phyloP scores from a whole-genome alignment of 2,113 vertebrate species.

The Pseudorhombus dupliciocellatus region DNA sequence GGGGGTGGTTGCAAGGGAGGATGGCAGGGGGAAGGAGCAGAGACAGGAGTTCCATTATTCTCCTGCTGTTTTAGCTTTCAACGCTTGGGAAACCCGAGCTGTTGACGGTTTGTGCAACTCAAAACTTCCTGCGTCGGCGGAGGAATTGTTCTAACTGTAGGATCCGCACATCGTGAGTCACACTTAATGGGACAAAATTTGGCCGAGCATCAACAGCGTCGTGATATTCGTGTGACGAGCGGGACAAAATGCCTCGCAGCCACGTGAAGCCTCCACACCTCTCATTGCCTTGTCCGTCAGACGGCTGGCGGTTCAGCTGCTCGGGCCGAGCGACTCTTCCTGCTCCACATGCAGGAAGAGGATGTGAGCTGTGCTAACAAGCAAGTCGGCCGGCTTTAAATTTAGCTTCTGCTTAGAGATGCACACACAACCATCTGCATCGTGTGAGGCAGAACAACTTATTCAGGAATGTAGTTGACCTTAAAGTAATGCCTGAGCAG shows the following conservation, averaged over 20 bases:
- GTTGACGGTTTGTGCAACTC: background rate
- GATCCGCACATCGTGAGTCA: background rate
- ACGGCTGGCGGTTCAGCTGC: background rate
- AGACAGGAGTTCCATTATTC: slow-evolving; percentile 7
- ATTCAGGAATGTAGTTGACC: background rate
- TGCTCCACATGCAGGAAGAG: slow-evolving; percentile 79
- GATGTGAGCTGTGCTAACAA: slow-evolving; percentile 76
- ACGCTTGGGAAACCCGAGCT: background rate
- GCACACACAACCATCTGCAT: slow-evolving; percentile 2
- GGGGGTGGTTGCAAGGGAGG: slow-evolving; percentile 8
- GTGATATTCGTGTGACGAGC: background rate
- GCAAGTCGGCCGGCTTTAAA: slow-evolving; percentile 42
- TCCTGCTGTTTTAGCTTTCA: slow-evolving; percentile 4
- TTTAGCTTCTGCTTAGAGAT: slow-evolving; percentile 20
- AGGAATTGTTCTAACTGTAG: background rate
- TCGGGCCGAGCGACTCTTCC: slow-evolving; percentile 43
- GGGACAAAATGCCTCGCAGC: slow-evolving; percentile 51
- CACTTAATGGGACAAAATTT: too few relatives aligned
- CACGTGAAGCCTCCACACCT: slow-evolving; percentile 50
- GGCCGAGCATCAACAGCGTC: background rate
- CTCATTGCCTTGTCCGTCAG: slow-evolving; percentile 24
- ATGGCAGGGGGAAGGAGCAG: background rate
- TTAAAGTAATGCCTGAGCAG: slow-evolving; percentile 19
- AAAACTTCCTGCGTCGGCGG: background rate
- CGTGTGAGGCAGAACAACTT: background rate